Evolutionary conservation across 2,113 vertebrate species (phyloP).

Genomic region (Syngnathus scovelli): DNA sequence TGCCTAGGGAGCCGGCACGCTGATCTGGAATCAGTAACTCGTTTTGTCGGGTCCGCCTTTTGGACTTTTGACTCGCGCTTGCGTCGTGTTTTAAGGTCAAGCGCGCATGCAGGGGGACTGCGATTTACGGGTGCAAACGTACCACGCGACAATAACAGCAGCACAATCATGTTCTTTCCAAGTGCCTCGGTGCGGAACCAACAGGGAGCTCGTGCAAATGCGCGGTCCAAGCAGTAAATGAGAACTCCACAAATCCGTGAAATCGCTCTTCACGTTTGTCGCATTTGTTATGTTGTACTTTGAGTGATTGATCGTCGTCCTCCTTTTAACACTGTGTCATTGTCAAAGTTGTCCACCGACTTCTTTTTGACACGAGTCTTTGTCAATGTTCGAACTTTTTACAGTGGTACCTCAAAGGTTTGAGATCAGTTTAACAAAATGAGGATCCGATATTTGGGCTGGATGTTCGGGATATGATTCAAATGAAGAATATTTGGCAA

Average conservation of each 20-base stretch:
- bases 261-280: constrained; percentile 16
- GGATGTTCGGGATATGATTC: neutral
- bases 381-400: neutral
- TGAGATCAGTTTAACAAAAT: neutral
- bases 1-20: constrained; percentile 29
- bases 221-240: constrained; percentile 4
- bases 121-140: constrained; percentile 45
- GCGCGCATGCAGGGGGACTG: constrained; percentile 38
- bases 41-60: constrained; percentile 14
- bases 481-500: neutral
- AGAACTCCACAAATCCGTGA: constrained; percentile 15
- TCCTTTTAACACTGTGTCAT: constrained; percentile 3
- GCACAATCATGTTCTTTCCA: constrained; percentile 68
- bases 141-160: constrained; percentile 32
- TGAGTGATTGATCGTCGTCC: constrained; percentile 1
- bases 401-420: neutral
- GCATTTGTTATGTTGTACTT: constrained; percentile 17
- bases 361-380: neutral
- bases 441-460: neutral
- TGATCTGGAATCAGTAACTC: constrained; percentile 48
- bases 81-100: constrained; percentile 21
- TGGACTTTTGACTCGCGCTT: constrained; percentile 8
- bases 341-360: neutral
- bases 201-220: neutral
- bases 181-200: constrained; percentile 63